These are phyloP conservation scores for Hylaeus anthracinus DNA, from an alignment of 1,140 invertebrate genomes.

Conservation along the genomic window DNA sequence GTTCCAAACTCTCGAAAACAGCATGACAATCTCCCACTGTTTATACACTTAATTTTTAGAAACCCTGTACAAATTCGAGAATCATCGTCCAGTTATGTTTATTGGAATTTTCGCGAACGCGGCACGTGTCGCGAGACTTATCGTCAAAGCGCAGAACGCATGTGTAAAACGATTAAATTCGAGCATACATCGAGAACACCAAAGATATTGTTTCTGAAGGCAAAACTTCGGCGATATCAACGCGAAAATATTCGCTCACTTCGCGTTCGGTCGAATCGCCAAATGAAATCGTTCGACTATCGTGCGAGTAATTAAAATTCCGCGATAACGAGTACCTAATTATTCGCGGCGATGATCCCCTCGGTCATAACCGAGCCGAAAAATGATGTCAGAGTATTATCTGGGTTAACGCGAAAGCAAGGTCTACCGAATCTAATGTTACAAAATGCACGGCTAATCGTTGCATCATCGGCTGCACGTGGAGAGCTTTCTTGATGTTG, in stretches of 20 bases:
- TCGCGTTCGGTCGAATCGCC: neutral
- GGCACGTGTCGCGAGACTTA: conserved; percentile 26
- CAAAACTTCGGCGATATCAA: neutral
- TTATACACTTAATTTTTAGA: too few species aligned
- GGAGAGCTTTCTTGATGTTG: conserved; percentile 53
- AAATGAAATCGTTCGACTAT: neutral
- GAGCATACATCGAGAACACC: neutral
- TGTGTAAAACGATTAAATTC: neutral
- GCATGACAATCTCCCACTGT: too few species aligned
- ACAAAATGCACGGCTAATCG: conserved; percentile 54
- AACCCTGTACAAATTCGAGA: neutral
- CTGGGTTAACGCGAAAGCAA: conserved; percentile 28
- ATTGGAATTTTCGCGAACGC: conserved; percentile 9
- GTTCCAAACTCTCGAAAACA: too few species aligned
- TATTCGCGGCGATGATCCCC: neutral
- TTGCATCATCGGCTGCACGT: conserved; percentile 62
- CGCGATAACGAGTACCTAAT: neutral
- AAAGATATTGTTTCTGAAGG: neutral
- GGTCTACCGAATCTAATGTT: conserved; percentile 31
- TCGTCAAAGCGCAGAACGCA: conserved; percentile 16
- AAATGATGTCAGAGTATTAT: conserved; percentile 18
- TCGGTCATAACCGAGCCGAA: neutral
- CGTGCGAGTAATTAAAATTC: neutral
- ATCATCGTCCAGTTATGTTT: conserved; percentile 18
- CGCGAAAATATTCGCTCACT: neutral